Conservation (phyloP, 2,113 vertebrate species). For the Triplophysa rosa region DNA sequence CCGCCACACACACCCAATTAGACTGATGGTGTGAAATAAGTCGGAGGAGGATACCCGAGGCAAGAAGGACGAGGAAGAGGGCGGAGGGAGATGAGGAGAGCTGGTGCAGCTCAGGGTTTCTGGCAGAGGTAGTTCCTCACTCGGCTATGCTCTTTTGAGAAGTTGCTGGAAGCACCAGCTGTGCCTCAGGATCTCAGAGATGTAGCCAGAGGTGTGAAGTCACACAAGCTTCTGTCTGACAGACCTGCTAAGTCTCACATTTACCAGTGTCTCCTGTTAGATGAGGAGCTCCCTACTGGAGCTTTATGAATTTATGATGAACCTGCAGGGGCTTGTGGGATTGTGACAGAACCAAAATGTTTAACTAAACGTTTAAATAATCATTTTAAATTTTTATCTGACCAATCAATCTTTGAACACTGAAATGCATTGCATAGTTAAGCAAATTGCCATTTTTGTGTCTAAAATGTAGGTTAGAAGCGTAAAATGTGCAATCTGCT, state of each 20-base stretch:
- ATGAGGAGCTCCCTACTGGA: constrained; percentile 1
- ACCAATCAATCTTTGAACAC: no score
- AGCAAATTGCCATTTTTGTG: no score
- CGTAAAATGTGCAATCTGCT: no score
- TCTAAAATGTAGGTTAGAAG: no score
- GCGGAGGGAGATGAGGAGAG: constrained; percentile 22
- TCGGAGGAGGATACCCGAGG: constrained; percentile 31
- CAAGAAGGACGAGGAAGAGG: constrained; percentile 20
- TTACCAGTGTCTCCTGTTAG: neutral
- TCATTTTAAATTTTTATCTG: neutral
- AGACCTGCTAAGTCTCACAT: constrained; percentile 1
- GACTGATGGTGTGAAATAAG: constrained; percentile 40
- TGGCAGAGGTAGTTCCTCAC: constrained; percentile 15
- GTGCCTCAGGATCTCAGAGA: constrained; percentile 15
- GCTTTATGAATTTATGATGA: neutral
- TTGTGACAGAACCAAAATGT: neutral
- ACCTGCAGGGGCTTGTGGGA: neutral
- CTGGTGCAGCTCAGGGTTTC: constrained; percentile 18
- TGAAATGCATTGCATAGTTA: no score
- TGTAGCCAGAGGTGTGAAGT: constrained; percentile 16
- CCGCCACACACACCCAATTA: constrained; percentile 52
- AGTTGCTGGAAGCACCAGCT: neutral
- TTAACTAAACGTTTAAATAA: neutral
- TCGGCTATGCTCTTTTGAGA: neutral
- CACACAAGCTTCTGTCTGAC: constrained; percentile 3